phyloP scores from a whole-genome alignment of 2,113 vertebrate genomes.

The Pheucticus melanocephalus region DNA sequence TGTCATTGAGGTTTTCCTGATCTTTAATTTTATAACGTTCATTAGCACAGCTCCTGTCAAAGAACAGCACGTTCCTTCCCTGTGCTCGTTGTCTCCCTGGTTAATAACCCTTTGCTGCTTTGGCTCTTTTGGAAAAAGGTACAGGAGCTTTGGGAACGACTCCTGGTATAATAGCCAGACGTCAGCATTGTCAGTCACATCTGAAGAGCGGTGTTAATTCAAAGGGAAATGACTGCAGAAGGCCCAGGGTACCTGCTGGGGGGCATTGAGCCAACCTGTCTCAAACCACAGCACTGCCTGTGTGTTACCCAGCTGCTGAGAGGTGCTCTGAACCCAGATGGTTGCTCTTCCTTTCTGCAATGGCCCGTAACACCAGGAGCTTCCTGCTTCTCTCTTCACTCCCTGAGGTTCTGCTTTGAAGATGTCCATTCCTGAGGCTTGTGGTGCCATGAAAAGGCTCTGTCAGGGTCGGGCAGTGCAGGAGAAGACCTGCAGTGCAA shows the following conservation, averaged over 20 bases:
- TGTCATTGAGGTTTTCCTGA: background rate
- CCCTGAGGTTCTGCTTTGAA: background rate
- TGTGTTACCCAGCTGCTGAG: background rate
- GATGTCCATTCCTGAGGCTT: background rate
- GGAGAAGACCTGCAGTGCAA: background rate
- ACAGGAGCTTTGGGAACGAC: background rate
- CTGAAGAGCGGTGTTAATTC: background rate
- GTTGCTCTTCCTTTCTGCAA: background rate
- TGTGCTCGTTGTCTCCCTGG: background rate
- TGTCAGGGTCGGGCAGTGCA: background rate
- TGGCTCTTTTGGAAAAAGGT: background rate
- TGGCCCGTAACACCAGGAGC: background rate
- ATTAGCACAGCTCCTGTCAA: background rate
- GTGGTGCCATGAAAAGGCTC: background rate
- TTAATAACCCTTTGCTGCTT: conserved; percentile 18
- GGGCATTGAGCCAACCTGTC: background rate
- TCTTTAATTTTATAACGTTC: conserved; percentile 3
- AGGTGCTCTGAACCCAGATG: background rate
- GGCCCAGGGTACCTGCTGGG: fast-evolving
- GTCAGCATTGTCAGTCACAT: background rate
- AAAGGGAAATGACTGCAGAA: background rate
- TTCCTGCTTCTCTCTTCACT: background rate
- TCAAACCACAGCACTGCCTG: background rate
- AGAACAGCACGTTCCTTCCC: conserved; percentile 22
- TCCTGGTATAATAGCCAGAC: background rate